Base-by-base conservation (phyloP, 2,888 invertebrate species). In the Leucozona laternaria region DNA sequence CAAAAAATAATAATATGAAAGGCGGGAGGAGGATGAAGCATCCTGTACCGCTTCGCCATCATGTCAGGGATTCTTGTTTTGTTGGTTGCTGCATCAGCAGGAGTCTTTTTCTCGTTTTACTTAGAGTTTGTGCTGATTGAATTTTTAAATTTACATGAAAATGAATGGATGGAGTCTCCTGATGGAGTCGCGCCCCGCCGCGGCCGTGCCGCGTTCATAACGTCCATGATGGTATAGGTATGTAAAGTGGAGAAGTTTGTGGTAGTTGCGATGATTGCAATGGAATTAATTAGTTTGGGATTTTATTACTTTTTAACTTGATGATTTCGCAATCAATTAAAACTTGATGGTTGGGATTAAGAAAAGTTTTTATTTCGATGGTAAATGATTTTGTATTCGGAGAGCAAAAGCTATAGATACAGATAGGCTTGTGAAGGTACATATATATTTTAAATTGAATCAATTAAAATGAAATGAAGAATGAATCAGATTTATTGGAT, bases 201-300 rank as follows among this genome's bases (percentile, higher is more conserved):
- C n/a, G n/a, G n/a, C n/a, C 15, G 31, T 68, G 50, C 64, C 45
- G 53, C 53, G 2, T 11, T 31, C 25, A 60, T 34, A 40, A 22
- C 4, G 15, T 28, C 22, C 50, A 25, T 53, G 10, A 45, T 20
- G 11, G 22, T 22, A 17, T n/a, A 3, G 66, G 58, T 45, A 60
- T 75, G 75, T 48, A 22, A 58, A 73, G 57, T 70, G 64, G 20
- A 71, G 75, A 73, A 76, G 85, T 81, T 82, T 86, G 86, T 64
- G 86, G 86, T 75, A 86, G 86, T 86, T 82, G 82, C 86, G 86
- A 82, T 86, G 82, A 86, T 86, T 86, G 86, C 86, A 86, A 82
- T 79, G 86, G 82, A 82, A 86, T 86, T 86, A 86, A 86, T 86
- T 86, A 86, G 78, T 82, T 86, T 86, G 86, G 73, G 86, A 86